These are phyloP conservation scores for Muscicapa striata DNA, from an alignment of 2,797 vertebrate species.

Conservation along the genomic window DNA sequence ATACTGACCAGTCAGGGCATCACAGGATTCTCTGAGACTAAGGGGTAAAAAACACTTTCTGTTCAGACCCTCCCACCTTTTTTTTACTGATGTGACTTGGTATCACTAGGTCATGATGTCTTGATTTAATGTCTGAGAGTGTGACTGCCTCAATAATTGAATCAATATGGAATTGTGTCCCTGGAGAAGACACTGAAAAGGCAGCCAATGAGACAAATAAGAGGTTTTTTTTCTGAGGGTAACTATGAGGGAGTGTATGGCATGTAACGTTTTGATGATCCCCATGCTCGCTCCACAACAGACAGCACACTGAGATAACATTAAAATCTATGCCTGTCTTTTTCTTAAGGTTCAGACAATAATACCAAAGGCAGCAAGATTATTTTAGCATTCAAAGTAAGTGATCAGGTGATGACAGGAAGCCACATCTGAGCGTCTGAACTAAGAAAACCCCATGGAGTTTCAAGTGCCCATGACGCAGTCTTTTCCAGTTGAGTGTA, in stretches of 20 bases:
- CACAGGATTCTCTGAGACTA: background rate
- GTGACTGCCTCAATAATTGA: background rate
- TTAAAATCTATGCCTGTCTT: background rate
- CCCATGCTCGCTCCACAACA: background rate
- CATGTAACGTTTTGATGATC: background rate
- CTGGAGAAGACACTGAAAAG: background rate
- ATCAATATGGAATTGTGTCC: background rate
- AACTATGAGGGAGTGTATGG: background rate
- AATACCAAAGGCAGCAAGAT: background rate
- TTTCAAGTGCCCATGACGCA: conserved; percentile 39
- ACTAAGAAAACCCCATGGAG: conserved; percentile 26
- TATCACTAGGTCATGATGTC: background rate
- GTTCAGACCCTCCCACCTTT: background rate
- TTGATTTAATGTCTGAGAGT: background rate
- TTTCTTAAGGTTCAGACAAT: background rate
- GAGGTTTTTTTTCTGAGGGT: background rate
- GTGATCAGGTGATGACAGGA: conserved; percentile 42
- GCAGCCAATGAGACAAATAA: background rate
- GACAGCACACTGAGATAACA: background rate
- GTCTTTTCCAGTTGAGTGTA: conserved; percentile 31
- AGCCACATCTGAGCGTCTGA: conserved; percentile 25
- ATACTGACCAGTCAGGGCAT: background rate
- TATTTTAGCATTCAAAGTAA: background rate
- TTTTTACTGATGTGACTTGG: background rate
- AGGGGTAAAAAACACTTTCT: background rate